Evolutionary conservation across 1,140 invertebrate species (phyloP).

Genomic region (Zophobas atratus): DNA sequence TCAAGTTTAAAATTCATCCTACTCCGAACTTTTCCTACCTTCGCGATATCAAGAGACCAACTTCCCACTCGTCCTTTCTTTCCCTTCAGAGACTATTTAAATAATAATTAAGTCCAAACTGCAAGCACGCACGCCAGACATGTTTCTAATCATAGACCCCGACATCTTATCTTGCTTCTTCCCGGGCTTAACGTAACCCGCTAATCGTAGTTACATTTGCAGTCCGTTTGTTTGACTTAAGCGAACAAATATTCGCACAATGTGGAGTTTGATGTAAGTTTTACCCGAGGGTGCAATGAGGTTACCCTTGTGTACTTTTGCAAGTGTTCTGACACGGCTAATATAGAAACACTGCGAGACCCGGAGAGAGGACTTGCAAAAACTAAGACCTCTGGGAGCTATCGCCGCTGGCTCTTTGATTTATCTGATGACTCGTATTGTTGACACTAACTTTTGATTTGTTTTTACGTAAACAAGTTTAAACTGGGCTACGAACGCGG

Average conservation of each 20-base stretch:
- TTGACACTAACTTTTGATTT: slow-evolving; percentile 35
- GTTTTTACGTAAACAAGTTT: neutral
- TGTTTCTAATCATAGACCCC: too few relatives aligned
- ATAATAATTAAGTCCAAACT: too few relatives aligned
- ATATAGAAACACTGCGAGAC: slow-evolving; percentile 44
- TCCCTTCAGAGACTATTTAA: too few relatives aligned
- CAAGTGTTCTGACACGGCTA: slow-evolving; percentile 45
- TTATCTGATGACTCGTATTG: slow-evolving; percentile 4
- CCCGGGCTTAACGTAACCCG: slow-evolving; percentile 20
- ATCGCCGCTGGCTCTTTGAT: slow-evolving; percentile 25
- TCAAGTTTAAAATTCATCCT: too few relatives aligned
- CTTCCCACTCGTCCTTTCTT: too few relatives aligned
- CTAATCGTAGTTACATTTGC: slow-evolving; percentile 41
- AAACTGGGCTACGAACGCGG: too few relatives aligned
- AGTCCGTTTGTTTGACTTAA: slow-evolving; percentile 41
- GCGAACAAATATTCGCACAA: slow-evolving; percentile 38
- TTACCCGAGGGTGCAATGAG: slow-evolving; percentile 42
- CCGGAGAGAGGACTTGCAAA: slow-evolving; percentile 26
- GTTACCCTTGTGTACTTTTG: slow-evolving; percentile 47
- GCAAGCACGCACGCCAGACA: too few relatives aligned
- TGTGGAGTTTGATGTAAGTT: slow-evolving; percentile 48
- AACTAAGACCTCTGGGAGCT: slow-evolving; percentile 40
- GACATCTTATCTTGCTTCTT: slow-evolving; percentile 9
- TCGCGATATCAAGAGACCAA: too few relatives aligned
- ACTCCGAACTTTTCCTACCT: too few relatives aligned